Percentiles rank a stretch among this genome's conserved stretches.
Evolutionary conservation across 2,113 vertebrate species (phyloP).

Genomic region (Campylorhamphus procurvoides): DNA sequence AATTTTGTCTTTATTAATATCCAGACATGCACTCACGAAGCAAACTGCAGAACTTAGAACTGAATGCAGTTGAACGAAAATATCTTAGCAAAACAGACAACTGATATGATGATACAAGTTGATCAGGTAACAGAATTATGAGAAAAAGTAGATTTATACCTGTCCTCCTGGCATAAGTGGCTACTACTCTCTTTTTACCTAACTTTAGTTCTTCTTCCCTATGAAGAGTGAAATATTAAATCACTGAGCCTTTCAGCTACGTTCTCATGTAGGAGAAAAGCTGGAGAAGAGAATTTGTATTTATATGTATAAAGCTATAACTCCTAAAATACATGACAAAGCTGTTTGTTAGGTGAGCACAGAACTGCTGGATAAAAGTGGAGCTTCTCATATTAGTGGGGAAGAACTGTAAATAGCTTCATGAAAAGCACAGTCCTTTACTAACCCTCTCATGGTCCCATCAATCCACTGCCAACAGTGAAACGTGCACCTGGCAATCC

Average conservation of each 20-base stretch:
- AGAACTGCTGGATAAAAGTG: not conserved
- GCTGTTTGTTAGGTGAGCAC: not conserved
- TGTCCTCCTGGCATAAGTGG: not conserved
- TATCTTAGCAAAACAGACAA: not conserved
- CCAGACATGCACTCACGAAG: not conserved
- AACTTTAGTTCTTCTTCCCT: not conserved
- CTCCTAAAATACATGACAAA: not conserved
- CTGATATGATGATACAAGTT: not conserved
- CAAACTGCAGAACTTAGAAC: not conserved
- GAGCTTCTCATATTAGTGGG: not conserved
- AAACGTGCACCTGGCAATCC: constrained; percentile 1
- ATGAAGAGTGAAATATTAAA: not conserved
- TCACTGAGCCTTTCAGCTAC: not conserved
- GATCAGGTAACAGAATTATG: not conserved
- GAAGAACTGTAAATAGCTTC: not conserved
- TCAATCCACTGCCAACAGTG: not conserved
- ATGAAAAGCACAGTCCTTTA: not conserved
- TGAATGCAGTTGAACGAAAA: not conserved
- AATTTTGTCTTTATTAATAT: not conserved
- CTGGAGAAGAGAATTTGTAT: not conserved
- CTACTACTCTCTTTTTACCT: not conserved
- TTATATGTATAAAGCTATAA: not conserved
- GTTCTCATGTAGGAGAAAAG: not conserved
- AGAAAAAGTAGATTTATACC: not conserved
- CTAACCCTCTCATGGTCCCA: not conserved